Evolutionary conservation across 2,797 vertebrate species (phyloP).

Genomic region (Natrix natrix): DNA sequence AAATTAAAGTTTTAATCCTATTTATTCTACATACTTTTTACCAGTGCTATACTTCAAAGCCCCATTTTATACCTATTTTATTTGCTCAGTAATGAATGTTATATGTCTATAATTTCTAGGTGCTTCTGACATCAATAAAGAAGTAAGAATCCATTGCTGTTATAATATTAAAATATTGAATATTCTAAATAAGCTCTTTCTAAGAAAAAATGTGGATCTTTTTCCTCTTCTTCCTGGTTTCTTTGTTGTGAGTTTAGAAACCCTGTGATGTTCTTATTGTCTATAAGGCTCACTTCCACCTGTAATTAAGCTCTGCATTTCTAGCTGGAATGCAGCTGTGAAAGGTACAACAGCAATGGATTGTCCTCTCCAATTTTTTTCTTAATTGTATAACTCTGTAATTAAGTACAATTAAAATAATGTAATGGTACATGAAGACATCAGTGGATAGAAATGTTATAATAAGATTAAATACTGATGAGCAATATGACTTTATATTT

Average conservation of each 20-base stretch:
- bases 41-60: neutral
- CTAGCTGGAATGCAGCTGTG: neutral
- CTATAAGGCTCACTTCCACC: conserved; percentile 25
- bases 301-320: conserved; percentile 8
- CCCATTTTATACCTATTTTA: neutral
- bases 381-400: neutral
- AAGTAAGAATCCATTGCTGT: neutral
- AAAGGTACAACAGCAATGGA: neutral
- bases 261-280: conserved; percentile 20
- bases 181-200: neutral
- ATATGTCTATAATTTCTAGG: neutral
- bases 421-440: neutral
- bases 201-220: neutral
- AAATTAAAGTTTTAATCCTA: no score
- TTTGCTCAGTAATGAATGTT: neutral
- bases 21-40: no score
- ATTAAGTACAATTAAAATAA: neutral
- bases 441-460: neutral
- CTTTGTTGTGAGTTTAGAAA: conserved; percentile 24
- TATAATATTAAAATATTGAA: neutral
- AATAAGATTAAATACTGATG: neutral
- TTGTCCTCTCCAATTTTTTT: neutral
- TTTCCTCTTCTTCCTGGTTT: conserved; percentile 10
- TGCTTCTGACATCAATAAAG: neutral
- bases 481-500: neutral